Base-by-base conservation (phyloP, 2,888 invertebrate genomes). In the Seira ritae region DNA sequence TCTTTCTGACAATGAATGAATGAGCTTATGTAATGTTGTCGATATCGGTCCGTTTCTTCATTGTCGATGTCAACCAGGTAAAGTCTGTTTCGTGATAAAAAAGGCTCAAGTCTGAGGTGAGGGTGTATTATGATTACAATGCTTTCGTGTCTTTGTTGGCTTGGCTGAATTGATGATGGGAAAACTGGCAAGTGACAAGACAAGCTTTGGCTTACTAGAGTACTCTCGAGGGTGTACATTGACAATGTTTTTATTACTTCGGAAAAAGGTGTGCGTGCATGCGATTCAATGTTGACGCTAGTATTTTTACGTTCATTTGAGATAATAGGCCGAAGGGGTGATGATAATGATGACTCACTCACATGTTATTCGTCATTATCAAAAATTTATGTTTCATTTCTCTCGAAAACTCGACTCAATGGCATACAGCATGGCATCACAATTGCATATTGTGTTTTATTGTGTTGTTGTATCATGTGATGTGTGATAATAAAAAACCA, bases 101-200 rank as follows among this genome's bases (percentile, higher is more conserved):
- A 31, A 31, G 31, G 31, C n/a, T n/a, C n/a, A n/a, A n/a, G n/a
- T n/a, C n/a, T 31, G 31, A 31, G 31, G 31, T 31, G 31, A 31
- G 31, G 31, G 2, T 4, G 31, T 31, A 31, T 31, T 31, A 31
- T 8, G 31, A 31, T 31, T 31, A 31, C 31, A 8, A 31, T 2
- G 31, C 2, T 31, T 31, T 2, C 8, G 8, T 31, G 31, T 31
- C 31, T 31, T 31, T 31, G 31, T 31, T 31, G 31, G 31, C 8
- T 2, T 31, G 31, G 31, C 31, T 31, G 31, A 31, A 31, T 31
- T 55, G 17, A 55, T 55, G 55, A 55, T 55, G 55, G 55, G 55
- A 55, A 55, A 55, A 55, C 55, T 55, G 55, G 17, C 55, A 55
- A 55, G 55, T 55, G 55, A 55, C 55, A 55, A 55, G 55, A 55